A percentile compares a stretch with the other conserved stretches of the same genome.
Evolutionary conservation across 2,888 invertebrate genomes (phyloP).

Genomic region (Trimorus sp.): DNA sequence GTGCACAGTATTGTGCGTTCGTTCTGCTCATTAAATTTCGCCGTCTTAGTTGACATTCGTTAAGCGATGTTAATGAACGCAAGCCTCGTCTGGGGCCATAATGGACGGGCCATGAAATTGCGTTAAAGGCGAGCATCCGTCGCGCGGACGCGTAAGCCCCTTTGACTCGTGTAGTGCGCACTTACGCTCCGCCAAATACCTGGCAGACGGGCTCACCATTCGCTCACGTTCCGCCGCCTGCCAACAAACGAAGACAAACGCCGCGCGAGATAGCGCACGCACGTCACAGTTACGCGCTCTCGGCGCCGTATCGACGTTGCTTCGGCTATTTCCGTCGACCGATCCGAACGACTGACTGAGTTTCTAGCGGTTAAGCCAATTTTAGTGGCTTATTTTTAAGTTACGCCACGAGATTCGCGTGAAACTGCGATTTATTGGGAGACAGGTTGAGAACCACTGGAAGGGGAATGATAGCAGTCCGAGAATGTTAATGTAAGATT

Average conservation of each 20-base stretch:
- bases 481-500: too few relatives aligned
- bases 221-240: conserved; percentile 9
- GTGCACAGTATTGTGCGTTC: conserved; percentile 20
- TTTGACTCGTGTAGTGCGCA: conserved; percentile 17
- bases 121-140: conserved; percentile 23
- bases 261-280: not conserved
- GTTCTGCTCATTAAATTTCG: conserved; percentile 50
- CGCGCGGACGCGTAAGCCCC: conserved; percentile 17
- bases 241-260: conserved; percentile 16
- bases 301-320: not conserved
- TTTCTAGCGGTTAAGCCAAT: not conserved
- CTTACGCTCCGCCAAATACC: conserved; percentile 24
- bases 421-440: not conserved
- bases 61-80: conserved; percentile 48
- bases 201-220: conserved; percentile 4
- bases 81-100: conserved; percentile 14
- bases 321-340: not conserved
- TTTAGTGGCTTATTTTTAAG: conserved; percentile 4
- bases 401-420: not conserved
- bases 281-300: not conserved
- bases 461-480: not conserved
- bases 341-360: not conserved
- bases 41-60: conserved; percentile 49
- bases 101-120: conserved; percentile 37
- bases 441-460: not conserved